Evolutionary conservation across 2,888 invertebrate species (phyloP).

Genomic region (Vesta saturnalis): DNA sequence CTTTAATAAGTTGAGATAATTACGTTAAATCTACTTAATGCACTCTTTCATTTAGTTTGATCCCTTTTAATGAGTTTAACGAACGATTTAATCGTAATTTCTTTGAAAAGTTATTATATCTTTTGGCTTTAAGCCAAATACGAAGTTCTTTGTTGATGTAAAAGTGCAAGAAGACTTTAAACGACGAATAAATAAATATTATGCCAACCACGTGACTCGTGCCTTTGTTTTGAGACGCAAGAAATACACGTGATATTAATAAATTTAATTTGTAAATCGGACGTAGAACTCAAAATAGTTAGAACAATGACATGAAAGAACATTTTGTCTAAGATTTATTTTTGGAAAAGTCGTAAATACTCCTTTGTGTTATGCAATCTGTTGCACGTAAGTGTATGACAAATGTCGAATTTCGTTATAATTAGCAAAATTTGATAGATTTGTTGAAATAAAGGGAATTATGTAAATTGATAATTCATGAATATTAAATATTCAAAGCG

Average conservation of each 20-base stretch:
- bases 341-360: too few species aligned
- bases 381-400: too few species aligned
- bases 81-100: not conserved
- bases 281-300: not conserved
- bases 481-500: too few species aligned
- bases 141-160: slow-evolving; percentile 61
- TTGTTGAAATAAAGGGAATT: too few species aligned
- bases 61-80: not conserved
- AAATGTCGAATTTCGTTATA: too few species aligned
- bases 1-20: not conserved
- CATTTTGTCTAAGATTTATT: not conserved
- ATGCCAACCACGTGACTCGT: not conserved
- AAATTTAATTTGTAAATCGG: too few species aligned
- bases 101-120: slow-evolving; percentile 39
- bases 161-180: slow-evolving; percentile 26
- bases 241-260: not conserved
- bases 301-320: not conserved
- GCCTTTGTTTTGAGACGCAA: too few species aligned
- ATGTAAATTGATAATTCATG: too few species aligned
- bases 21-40: not conserved
- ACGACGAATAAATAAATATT: not conserved
- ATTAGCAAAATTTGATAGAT: too few species aligned
- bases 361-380: too few species aligned
- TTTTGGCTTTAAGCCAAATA: slow-evolving; percentile 67
- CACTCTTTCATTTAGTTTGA: not conserved